These are phyloP conservation scores for Clivina fossor DNA, from an alignment of 2,888 invertebrate species.

Conservation along the genomic window DNA sequence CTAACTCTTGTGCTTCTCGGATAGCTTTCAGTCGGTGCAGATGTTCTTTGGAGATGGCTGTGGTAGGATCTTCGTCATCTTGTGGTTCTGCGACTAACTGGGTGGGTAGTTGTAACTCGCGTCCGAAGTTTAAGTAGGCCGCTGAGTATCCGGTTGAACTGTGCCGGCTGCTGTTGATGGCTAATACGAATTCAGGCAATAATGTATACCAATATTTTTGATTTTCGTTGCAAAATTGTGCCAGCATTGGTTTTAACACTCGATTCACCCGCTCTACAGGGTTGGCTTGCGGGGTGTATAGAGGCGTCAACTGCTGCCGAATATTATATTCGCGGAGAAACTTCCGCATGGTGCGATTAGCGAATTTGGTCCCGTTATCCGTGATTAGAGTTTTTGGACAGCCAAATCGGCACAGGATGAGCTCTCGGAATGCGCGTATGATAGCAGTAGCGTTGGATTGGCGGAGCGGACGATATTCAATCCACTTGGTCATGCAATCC, in stretches of 20 bases:
- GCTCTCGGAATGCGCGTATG: slow-evolving; percentile 34
- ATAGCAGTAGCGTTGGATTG: slow-evolving; percentile 33
- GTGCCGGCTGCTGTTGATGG: neutral
- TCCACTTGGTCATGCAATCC: slow-evolving; percentile 41
- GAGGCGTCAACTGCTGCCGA: slow-evolving; percentile 36
- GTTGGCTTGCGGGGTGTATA: slow-evolving; percentile 44
- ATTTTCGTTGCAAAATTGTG: slow-evolving; percentile 11
- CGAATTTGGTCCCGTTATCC: slow-evolving; percentile 42
- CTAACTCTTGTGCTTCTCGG: slow-evolving; percentile 2
- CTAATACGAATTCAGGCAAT: slow-evolving; percentile 1
- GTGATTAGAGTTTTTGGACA: slow-evolving; percentile 37
- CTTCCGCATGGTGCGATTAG: neutral
- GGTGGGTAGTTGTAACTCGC: neutral
- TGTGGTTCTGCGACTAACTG: neutral
- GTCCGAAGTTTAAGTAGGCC: slow-evolving; percentile 5
- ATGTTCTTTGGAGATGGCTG: neutral
- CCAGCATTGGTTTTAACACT: slow-evolving; percentile 43
- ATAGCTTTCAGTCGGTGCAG: neutral
- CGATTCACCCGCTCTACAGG: slow-evolving; percentile 43
- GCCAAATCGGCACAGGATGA: slow-evolving; percentile 38
- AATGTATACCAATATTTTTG: slow-evolving; percentile 11
- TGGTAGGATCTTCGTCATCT: neutral
- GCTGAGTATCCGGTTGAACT: slow-evolving; percentile 10
- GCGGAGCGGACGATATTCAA: slow-evolving; percentile 37
- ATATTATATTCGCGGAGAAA: slow-evolving; percentile 8